These are phyloP conservation scores for Hemibagrus guttatus DNA, from an alignment of 2,797 vertebrate species.

Conservation along the genomic window DNA sequence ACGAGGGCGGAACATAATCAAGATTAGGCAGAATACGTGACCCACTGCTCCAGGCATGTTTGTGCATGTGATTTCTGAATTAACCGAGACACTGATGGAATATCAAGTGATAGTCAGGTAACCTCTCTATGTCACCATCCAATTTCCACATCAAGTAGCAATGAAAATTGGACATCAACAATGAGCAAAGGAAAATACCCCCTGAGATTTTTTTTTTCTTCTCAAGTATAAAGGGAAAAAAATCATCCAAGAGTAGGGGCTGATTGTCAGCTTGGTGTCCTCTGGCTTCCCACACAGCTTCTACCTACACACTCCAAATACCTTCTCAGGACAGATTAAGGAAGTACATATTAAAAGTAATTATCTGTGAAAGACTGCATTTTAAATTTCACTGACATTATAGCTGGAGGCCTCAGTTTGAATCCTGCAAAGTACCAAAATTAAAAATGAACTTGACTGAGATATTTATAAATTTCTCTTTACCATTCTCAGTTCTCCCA, in stretches of 20 bases:
- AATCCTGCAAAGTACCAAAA: neutral
- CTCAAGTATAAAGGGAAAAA: slow-evolving; percentile 22
- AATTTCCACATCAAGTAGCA: slow-evolving; percentile 53
- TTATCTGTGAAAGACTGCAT: slow-evolving; percentile 1
- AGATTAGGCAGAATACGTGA: slow-evolving; percentile 57
- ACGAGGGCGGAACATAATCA: slow-evolving; percentile 58
- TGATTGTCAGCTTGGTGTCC: slow-evolving; percentile 24
- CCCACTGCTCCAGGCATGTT: slow-evolving; percentile 51
- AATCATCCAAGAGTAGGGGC: slow-evolving; percentile 19
- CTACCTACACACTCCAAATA: slow-evolving; percentile 18
- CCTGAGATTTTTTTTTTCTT: neutral
- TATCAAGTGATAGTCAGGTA: slow-evolving; percentile 61
- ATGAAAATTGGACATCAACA: slow-evolving; percentile 47
- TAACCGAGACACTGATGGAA: slow-evolving; percentile 43
- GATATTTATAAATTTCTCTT: neutral
- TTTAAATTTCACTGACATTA: slow-evolving; percentile 23
- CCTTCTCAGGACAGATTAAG: slow-evolving; percentile 16
- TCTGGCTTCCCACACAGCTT: slow-evolving; percentile 1
- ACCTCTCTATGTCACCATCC: slow-evolving; percentile 51
- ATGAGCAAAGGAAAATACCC: slow-evolving; percentile 33
- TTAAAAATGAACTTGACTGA: neutral
- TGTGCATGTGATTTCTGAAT: slow-evolving; percentile 49
- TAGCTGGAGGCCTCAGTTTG: neutral
- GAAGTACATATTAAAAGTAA: slow-evolving; percentile 40
- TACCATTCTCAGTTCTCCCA: neutral